A percentile compares a stretch with the other conserved stretches of the same genome.
Conservation (phyloP, 2,888 invertebrate species). For the Microchrysa polita region DNA sequence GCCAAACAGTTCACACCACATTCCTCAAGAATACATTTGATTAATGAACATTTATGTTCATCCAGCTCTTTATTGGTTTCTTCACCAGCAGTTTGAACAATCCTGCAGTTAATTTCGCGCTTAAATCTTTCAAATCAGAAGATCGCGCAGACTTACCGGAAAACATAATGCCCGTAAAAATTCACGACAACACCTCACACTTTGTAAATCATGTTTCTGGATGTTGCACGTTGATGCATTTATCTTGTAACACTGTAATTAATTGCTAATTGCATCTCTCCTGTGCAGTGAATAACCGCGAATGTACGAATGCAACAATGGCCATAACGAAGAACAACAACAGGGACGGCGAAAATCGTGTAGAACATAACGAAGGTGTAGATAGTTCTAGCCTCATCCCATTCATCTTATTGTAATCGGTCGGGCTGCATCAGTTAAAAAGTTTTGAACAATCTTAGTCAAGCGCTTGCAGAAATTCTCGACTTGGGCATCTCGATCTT, state of each 20-base stretch:
- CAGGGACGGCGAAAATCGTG: neutral
- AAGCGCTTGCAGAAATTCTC: conserved; percentile 17
- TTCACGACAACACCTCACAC: too few relatives aligned
- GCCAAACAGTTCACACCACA: too few relatives aligned
- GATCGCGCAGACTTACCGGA: conserved; percentile 21
- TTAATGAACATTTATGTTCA: conserved; percentile 6
- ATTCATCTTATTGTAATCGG: conserved; percentile 39
- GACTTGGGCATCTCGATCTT: neutral
- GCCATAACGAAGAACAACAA: conserved; percentile 31
- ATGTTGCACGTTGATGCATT: conserved; percentile 40
- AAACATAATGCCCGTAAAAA: too few relatives aligned
- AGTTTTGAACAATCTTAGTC: neutral
- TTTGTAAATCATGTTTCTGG: conserved; percentile 42
- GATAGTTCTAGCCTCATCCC: conserved; percentile 16
- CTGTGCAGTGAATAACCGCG: conserved; percentile 8
- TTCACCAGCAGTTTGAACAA: too few relatives aligned
- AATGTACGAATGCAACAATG: neutral
- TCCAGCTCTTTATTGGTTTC: too few relatives aligned
- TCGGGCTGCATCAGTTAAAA: conserved; percentile 9
- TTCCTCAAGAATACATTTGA: too few relatives aligned
- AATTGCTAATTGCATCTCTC: conserved; percentile 42
- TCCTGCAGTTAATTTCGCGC: neutral
- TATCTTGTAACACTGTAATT: conserved; percentile 42
- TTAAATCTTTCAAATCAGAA: neutral
- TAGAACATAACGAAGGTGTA: conserved; percentile 36